Evolutionary conservation across 2,797 vertebrate species (phyloP), one percentile per base, ranked within the genome.

Genomic region (Oryzias dopingdopingensis): DNA sequence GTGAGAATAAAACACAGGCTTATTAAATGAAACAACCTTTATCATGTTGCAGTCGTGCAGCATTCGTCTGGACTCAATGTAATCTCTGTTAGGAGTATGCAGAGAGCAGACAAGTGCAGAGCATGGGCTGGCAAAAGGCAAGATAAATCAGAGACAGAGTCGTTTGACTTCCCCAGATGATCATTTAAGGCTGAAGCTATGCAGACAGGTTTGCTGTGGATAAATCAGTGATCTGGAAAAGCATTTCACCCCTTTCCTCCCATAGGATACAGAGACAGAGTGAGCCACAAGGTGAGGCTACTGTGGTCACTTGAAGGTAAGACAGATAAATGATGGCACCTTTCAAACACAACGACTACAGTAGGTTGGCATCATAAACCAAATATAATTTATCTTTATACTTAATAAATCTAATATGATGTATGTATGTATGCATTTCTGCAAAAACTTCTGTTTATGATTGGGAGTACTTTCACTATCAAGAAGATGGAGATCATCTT

Each of bases 161-260:
- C 49, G 22, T 60, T 76, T 67, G 56, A 49, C 37, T 55, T 60
- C 77, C 49, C 66, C 55, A n/a, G 65, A 62, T 76, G 62, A 78
- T 85, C 72, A 69, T 79, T 65, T 69, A 62, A 67, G 62, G 41
- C 70, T 37, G 14, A 24, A 49, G 58, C 50, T 37, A 59, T 76
- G 54, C 32, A 37, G 12, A 13, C 32, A 37, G 32, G 32, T 44
- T 59, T 50, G 66, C 72, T 66, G 60, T 56, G 83, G 85, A 88
- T 76, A 81, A 79, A 63, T 79, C 85, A 87, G 85, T 73, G 85
- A 89, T 87, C 76, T 0, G 4, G 41, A 60, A 53, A 71, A 66
- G 2, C 61, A 56, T 67, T 79, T 62, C 54, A 49, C 56, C 60
- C 43, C 51, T 72, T 66, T 53, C 51, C 66, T 72, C 62, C 74